Percentiles rank a stretch among this genome's conserved stretches.
These are phyloP conservation scores for Aphrophora alni DNA, from an alignment of 2,888 invertebrate genomes.

Conservation along the genomic window DNA sequence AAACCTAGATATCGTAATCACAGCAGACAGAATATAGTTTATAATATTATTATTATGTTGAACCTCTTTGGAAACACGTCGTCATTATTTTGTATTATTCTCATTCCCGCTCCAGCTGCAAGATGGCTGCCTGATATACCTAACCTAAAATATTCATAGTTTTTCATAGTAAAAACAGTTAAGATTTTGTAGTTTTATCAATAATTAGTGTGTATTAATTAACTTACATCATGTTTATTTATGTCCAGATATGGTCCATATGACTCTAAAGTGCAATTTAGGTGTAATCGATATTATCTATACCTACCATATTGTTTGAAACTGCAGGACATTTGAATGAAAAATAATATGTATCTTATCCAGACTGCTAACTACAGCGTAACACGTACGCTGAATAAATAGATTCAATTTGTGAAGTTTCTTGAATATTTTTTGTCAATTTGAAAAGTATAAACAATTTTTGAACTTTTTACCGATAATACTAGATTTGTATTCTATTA, in stretches of 20 bases:
- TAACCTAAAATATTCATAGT: neutral
- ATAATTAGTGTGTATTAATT: neutral
- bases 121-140: neutral
- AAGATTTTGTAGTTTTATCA: neutral
- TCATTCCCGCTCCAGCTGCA: conserved; percentile 13
- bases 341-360: neutral
- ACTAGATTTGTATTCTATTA: no score
- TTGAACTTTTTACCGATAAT: no score
- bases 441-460: neutral
- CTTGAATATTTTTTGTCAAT: neutral
- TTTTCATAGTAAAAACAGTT: neutral
- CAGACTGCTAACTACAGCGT: neutral
- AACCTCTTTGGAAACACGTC: neutral
- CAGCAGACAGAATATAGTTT: no score
- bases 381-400: neutral
- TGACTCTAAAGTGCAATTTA: neutral
- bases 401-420: neutral
- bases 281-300: neutral
- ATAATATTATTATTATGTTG: no score
- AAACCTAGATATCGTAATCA: no score
- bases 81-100: neutral
- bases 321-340: neutral
- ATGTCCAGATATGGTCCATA: neutral
- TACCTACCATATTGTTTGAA: neutral
- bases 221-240: neutral